Base-by-base conservation (phyloP, 2,888 invertebrate genomes). In the Callyntrura guangdongensis region DNA sequence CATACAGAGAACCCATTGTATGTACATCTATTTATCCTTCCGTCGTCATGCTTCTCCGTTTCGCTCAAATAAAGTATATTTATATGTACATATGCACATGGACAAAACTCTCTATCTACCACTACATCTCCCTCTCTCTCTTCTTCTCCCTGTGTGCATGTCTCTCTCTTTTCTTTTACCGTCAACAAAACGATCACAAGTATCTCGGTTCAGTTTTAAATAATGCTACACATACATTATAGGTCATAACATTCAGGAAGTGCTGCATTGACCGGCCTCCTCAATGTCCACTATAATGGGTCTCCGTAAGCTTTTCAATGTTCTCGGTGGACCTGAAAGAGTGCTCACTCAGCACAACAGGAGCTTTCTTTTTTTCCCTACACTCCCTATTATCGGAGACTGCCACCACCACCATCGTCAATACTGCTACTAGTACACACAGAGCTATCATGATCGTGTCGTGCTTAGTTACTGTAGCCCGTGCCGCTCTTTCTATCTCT, bases 211-310 rank as follows among this genome's bases (percentile, higher is more conserved):
- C 92, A 92, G 91, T 94, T 94, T 93, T 93, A 94, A 94, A 93
- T 93, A 94, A 93, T 94, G 93, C 93, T 92, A 79, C 79, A 92
- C 86, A 91, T 91, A 91, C 93, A 94, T 94, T 93, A 94, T 93
- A 93, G 94, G 94, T 94, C 94, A 93, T 94, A 93, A 93, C 94
- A 93, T 92, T 94, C 93, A 93, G 94, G 94, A 94, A 94, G 94
- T 94, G 93, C 93, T 93, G 92, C 92, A 92, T 93, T 92, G 92
- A 92, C 92, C 93, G 89, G 93, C 93, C 94, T 93, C 93, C 93
- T 91, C 93, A 94, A 93, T 94, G 94, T 93, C 93, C 93, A 92
- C 92, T 89, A 74, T 94, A 93, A 94, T 94, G 93, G 93, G 84
- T 64, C 90, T 94, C 92, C 89, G 92, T 93, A 94, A 94, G 94